phyloP scores from a whole-genome alignment of 2,797 vertebrate genomes.

The Cirrhinus mrigala region DNA sequence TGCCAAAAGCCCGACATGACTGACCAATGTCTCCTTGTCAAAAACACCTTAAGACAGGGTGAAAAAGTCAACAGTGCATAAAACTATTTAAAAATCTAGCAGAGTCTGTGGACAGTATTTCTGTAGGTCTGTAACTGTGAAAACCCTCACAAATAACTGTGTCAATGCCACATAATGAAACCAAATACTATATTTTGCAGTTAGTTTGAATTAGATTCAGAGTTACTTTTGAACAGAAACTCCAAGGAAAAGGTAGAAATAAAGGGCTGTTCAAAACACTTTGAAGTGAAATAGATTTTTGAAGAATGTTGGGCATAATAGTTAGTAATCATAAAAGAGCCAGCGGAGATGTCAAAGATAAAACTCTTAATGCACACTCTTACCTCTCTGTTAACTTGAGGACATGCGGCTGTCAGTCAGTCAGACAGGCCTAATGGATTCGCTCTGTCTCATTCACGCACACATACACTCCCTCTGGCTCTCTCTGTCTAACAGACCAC shows the following conservation, averaged over 20 bases:
- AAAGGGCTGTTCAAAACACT: background rate
- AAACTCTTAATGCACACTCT: conserved; percentile 16
- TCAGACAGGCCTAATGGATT: conserved; percentile 15
- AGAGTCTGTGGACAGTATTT: background rate
- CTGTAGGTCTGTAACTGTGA: background rate
- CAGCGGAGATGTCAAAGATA: conserved; percentile 2
- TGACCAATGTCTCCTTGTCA: conserved; percentile 33
- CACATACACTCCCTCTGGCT: background rate
- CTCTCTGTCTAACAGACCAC: conserved; percentile 1
- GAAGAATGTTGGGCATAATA: conserved; percentile 16
- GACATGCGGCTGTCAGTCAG: conserved; percentile 24
- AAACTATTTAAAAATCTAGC: background rate
- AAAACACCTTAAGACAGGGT: conserved; percentile 24
- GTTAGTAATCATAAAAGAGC: background rate
- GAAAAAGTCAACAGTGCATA: background rate
- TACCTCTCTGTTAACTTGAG: conserved; percentile 30
- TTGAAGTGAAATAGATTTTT: background rate
- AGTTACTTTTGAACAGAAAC: background rate
- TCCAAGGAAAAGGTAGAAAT: background rate
- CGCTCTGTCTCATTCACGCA: background rate
- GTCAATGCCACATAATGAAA: background rate
- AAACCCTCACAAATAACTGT: background rate
- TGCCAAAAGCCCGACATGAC: conserved; percentile 32
- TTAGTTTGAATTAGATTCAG: background rate
- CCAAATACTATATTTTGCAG: background rate